Conservation (phyloP, 2,888 invertebrate species). For the Pseudococcus jackbeardsleyi region DNA sequence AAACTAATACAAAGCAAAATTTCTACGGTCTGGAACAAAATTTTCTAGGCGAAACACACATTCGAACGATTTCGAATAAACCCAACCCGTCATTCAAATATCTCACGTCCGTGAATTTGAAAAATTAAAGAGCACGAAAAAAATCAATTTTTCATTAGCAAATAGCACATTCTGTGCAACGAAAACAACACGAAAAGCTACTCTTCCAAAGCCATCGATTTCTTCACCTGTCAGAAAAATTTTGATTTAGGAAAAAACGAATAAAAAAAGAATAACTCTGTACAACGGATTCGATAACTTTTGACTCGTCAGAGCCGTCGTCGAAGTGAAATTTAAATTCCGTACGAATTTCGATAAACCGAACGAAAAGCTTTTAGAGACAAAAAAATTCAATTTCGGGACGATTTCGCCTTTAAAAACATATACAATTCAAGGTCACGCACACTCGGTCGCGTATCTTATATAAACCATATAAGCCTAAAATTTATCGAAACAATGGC, state of each 20-base stretch:
- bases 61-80: background rate
- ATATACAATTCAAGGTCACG: background rate
- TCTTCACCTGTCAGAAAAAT: slow-evolving; percentile 32
- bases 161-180: background rate
- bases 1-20: too few relatives aligned
- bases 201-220: background rate
- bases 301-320: background rate
- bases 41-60: background rate
- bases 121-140: background rate
- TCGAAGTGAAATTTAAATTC: slow-evolving; percentile 30
- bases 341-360: background rate
- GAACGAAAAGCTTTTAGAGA: background rate
- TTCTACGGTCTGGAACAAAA: too few relatives aligned
- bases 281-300: background rate
- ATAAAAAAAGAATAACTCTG: background rate
- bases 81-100: background rate
- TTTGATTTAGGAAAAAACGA: background rate
- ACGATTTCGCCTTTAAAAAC: slow-evolving; percentile 3
- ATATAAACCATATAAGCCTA: background rate
- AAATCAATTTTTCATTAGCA: background rate
- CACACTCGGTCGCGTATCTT: background rate
- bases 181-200: slow-evolving; percentile 22
- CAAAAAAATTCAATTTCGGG: slow-evolving; percentile 12
- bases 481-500: background rate
- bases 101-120: background rate